These are phyloP conservation scores for Scrobipalpa costella DNA, from an alignment of 2,888 invertebrate genomes.

Conservation along the genomic window DNA sequence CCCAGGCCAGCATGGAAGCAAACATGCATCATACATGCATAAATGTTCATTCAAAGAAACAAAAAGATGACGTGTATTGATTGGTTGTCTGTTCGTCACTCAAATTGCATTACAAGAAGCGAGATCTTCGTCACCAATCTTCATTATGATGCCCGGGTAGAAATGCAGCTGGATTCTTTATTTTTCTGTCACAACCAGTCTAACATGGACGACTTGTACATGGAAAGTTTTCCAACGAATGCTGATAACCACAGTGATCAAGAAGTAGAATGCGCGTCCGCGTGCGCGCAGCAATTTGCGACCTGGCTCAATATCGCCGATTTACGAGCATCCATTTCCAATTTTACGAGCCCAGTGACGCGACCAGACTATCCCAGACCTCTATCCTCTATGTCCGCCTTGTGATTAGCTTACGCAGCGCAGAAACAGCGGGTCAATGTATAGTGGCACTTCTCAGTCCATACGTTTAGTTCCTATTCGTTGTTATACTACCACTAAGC, in stretches of 20 bases:
- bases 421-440: conserved; percentile 43
- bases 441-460: conserved; percentile 47
- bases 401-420: conserved; percentile 24
- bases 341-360: conserved; percentile 68
- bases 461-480: conserved; percentile 56
- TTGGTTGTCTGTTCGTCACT: too few species aligned
- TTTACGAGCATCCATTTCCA: conserved; percentile 71
- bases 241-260: conserved; percentile 51
- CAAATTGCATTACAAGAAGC: too few species aligned
- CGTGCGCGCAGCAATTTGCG: conserved; percentile 68
- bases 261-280: conserved; percentile 60
- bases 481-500: conserved; percentile 54
- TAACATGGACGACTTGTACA: too few species aligned
- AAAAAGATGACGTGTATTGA: too few species aligned
- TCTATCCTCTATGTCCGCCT: conserved; percentile 43
- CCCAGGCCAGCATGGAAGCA: too few species aligned
- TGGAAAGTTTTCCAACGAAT: conserved; percentile 30
- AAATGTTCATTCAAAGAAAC: too few species aligned
- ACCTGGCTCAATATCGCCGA: conserved; percentile 61
- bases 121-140: too few species aligned
- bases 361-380: conserved; percentile 55
- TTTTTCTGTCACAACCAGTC: too few species aligned
- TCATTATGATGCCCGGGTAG: too few species aligned
- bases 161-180: too few species aligned
- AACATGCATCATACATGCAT: too few species aligned